Evolutionary conservation across 2,888 invertebrate genomes (phyloP), one percentile per base, ranked within the genome.

Genomic region (Nemapogon koenigi): DNA sequence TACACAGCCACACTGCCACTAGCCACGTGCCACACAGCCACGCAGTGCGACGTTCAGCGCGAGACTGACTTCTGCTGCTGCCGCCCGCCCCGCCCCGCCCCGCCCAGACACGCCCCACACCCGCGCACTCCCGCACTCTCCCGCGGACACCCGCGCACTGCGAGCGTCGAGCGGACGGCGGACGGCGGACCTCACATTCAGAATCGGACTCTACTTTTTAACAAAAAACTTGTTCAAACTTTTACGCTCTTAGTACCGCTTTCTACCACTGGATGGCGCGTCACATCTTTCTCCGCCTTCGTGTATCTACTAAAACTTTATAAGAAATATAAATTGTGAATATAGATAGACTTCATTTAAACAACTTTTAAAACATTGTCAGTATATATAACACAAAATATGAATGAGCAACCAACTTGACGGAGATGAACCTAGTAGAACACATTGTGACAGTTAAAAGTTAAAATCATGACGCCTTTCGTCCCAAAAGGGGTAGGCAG

Each of bases 21-120:
- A 65, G 62, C 65, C 62, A 57, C 59, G 47, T 49, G 54, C 52
- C 52, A 51, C 53, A 51, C 51, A n/a, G 52, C 51, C 46, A 49
- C 55, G 55, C 55, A 49, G 55, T 59, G 53, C 55, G 55, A 50
- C 52, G 50, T 57, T 51, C 55, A 28, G 25, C 35, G 13, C 17
- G 2, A 51, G 51, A 45, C 50, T 45, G 46, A 44, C 48, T 45
- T 48, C n/a, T n/a, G 46, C 53, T 46, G 48, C 40, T 54, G 51
- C 50, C 54, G 50, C 45, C 50, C 53, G 43, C 46, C 45, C 46
- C 46, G 43, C 45, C 48, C 42, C 43, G 45, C 49, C 47, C 44
- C 49, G 45, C 47, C 48, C 38, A 43, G 46, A 38, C 39, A 39
- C 36, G 30, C 39, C 44, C 42, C 45, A 43, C 41, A 47, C 41